A percentile compares a stretch with the other conserved stretches of the same genome.
phyloP scores from a whole-genome alignment of 2,888 invertebrate genomes.

The Escarpia spicata region DNA sequence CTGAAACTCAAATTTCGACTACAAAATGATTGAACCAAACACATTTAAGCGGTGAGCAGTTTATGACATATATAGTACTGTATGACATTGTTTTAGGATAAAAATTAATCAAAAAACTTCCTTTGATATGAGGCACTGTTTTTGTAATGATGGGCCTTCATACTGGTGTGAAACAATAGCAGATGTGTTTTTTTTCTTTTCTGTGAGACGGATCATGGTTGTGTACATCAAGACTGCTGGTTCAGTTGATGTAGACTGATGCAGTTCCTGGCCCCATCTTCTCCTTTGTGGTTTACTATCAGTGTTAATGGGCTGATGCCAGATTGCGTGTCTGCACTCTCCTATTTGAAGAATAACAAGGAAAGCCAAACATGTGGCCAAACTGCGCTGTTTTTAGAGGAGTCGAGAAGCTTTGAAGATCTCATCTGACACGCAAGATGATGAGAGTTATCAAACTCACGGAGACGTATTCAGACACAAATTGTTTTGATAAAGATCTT shows the following conservation, averaged over 20 bases:
- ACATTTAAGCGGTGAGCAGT: too few relatives aligned
- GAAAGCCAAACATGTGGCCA: background rate
- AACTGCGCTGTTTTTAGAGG: background rate
- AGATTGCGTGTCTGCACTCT: background rate
- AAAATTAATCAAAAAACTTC: too few relatives aligned
- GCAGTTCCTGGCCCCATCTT: background rate
- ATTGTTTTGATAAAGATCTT: background rate
- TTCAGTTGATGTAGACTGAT: background rate
- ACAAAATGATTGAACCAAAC: too few relatives aligned
- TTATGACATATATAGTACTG: too few relatives aligned
- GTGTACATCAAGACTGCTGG: background rate
- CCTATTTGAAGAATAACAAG: background rate
- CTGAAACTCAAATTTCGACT: too few relatives aligned
- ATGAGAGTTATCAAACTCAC: background rate
- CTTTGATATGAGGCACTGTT: too few relatives aligned
- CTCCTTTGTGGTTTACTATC: too few relatives aligned
- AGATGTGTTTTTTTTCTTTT: background rate
- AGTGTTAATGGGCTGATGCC: background rate
- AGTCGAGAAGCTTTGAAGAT: background rate
- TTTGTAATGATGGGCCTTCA: background rate
- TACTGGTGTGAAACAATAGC: background rate
- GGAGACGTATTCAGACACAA: background rate
- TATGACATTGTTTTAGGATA: too few relatives aligned
- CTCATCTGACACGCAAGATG: background rate
- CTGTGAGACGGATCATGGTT: background rate